Evolutionary conservation across 2,797 vertebrate genomes (phyloP), one percentile per base, ranked within the genome.

Genomic region (Limosa lapponica): DNA sequence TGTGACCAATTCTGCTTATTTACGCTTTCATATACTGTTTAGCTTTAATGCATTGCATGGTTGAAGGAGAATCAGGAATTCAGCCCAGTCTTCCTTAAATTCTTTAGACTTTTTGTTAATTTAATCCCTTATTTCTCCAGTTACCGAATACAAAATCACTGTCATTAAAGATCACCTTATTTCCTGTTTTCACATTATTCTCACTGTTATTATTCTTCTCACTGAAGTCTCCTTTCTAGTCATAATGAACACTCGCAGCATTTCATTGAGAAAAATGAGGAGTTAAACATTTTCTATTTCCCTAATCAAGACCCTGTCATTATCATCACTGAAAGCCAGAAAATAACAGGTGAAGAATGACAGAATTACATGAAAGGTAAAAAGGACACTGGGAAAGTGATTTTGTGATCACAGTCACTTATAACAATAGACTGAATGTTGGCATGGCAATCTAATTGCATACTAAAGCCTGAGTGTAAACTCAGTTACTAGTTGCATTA

Each of bases 191-290:
- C 44, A 49, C 86, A 25, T 81, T 89, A 49, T 77, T 95, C 67
- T 80, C 44, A 58, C n/a, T 17, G 51, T 79, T 70, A 61, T 72
- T 72, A 13, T 43, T 81, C 16, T 59, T 96, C 89, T 89, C 52
- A 90, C 18, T 74, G 89, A 93, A 85, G 24, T 58, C 77, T 77
- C 61, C 69, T 82, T 93, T 65, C 48, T 13, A 51, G n/a, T 77
- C 37, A 65, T 48, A 96, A 96, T 84, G 81, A 97, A 70, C 66
- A 88, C 71, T 82, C 16, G 12, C 51, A 74, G 61, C 34, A 72
- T 84, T 94, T 96, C 69, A 94, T 84, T 97, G 92, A 96, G 91
- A 91, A 97, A 97, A 97, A 97, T 4, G 64, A 96, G 54, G 58
- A 96, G 90, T 97, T 95, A 96, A 97, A 96, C 11, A 82, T 67